A percentile compares a stretch with the other conserved stretches of the same genome.
These are phyloP conservation scores for Blennius ocellaris DNA, from an alignment of 2,113 vertebrate genomes.

Conservation along the genomic window DNA sequence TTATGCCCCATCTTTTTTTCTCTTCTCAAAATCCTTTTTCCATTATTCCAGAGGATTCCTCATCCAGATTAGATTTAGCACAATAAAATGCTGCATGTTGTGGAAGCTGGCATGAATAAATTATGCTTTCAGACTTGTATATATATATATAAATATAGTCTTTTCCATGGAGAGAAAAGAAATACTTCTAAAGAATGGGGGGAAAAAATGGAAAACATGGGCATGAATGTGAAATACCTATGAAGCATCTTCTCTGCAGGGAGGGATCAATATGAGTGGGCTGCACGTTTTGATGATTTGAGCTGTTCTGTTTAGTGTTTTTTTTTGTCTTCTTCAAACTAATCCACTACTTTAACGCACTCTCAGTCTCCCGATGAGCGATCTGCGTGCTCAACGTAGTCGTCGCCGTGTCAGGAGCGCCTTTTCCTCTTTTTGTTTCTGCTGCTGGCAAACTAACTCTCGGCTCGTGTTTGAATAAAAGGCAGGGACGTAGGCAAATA, in stretches of 20 bases:
- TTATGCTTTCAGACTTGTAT: slow-evolving; percentile 31
- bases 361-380: slow-evolving; percentile 21
- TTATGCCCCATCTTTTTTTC: slow-evolving; percentile 15
- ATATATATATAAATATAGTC: background rate
- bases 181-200: background rate
- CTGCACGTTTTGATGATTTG: slow-evolving; percentile 26
- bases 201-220: background rate
- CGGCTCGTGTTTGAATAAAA: slow-evolving; percentile 31
- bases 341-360: background rate
- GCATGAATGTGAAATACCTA: background rate
- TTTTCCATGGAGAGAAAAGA: slow-evolving; percentile 12
- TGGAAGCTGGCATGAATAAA: slow-evolving; percentile 38
- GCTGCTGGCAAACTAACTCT: slow-evolving; percentile 5
- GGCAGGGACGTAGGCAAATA: slow-evolving; percentile 41
- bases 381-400: slow-evolving; percentile 47
- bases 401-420: background rate
- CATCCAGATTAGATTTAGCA: slow-evolving; percentile 52
- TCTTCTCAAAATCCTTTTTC: background rate
- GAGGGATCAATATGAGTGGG: slow-evolving; percentile 7
- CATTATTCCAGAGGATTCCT: slow-evolving; percentile 40
- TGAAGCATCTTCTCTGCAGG: background rate
- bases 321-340: background rate
- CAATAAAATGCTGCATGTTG: slow-evolving; percentile 35
- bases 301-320: background rate
- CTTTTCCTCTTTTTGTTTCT: background rate